A percentile compares a stretch with the other conserved stretches of the same genome.
These are phyloP conservation scores for Maconellicoccus hirsutus DNA, from an alignment of 1,140 invertebrate species.

Conservation along the genomic window DNA sequence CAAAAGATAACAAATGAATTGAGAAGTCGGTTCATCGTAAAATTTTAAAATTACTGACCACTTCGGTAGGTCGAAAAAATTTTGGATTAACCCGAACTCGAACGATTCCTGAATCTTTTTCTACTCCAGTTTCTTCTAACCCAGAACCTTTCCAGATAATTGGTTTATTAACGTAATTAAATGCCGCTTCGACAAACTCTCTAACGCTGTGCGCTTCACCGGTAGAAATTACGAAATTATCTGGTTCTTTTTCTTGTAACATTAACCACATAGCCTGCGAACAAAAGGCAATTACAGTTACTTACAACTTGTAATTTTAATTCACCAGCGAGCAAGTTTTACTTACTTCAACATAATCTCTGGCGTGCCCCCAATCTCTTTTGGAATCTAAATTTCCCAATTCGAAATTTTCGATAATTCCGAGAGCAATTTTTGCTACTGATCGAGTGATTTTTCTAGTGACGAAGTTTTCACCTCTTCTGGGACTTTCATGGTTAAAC, in stretches of 20 bases:
- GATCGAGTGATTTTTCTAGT: constrained; percentile 96
- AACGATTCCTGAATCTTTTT: constrained; percentile 65
- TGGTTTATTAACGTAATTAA: constrained; percentile 58
- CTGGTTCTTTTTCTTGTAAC: constrained; percentile 84
- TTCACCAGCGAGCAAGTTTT: background rate
- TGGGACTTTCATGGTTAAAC: constrained; percentile 98
- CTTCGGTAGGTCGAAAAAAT: constrained; percentile 96
- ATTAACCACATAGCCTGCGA: constrained; percentile 97
- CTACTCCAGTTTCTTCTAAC: constrained; percentile 73
- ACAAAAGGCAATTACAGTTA: constrained; percentile 19
- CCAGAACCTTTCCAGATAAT: constrained; percentile 82
- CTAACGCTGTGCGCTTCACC: constrained; percentile 88
- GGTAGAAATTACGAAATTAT: constrained; percentile 97
- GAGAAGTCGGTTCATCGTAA: background rate
- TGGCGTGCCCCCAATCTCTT: constrained; percentile 98
- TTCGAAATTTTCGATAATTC: constrained; percentile 75
- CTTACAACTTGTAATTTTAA: background rate
- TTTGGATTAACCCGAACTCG: constrained; percentile 85
- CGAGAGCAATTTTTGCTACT: constrained; percentile 89
- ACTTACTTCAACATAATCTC: constrained; percentile 89
- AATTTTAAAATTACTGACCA: constrained; percentile 52
- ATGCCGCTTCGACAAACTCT: constrained; percentile 91
- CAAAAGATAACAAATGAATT: background rate
- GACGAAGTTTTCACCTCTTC: constrained; percentile 97
- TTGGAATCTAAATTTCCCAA: constrained; percentile 92